Evolutionary conservation across 37 sponge, comb jelly and placozoan genomes (phyloP).

Genomic region (Eunapius fragilis): DNA sequence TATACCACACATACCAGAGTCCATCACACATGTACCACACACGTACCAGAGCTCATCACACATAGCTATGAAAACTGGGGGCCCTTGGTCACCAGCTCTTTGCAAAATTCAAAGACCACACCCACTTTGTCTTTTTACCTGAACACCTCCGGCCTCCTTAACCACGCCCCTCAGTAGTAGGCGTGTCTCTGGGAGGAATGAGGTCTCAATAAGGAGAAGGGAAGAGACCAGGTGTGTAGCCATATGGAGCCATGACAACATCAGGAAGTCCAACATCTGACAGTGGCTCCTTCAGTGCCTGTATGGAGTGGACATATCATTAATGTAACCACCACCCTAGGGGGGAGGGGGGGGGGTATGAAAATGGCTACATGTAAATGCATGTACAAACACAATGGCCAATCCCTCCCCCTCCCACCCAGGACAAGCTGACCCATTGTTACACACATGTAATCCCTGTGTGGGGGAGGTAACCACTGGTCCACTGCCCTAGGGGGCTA

Average conservation of each 20-base stretch:
- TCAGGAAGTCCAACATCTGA: conserved; percentile 2
- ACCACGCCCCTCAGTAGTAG: background rate
- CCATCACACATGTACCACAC: background rate
- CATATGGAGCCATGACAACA: conserved; percentile 11
- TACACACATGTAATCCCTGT: too few species aligned
- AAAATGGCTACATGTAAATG: too few species aligned
- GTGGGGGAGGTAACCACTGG: too few species aligned
- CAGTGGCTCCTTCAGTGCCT: conserved; percentile 5
- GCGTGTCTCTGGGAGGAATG: conserved; percentile 10
- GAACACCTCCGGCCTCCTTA: conserved; percentile 6
- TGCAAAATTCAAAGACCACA: conserved; percentile 21
- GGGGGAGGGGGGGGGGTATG: too few species aligned
- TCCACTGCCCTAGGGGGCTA: too few species aligned
- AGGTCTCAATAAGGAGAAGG: conserved; percentile 36
- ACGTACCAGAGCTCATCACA: background rate
- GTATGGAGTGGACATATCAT: background rate
- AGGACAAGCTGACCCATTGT: too few species aligned
- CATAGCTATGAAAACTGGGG: background rate
- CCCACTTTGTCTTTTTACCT: conserved; percentile 15
- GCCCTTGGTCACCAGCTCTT: conserved; percentile 12
- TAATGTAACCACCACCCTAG: too few species aligned
- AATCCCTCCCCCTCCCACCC: too few species aligned
- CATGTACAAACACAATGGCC: too few species aligned
- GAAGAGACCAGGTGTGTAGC: conserved; percentile 51
- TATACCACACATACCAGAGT: background rate